phyloP scores from a whole-genome alignment of 2,888 invertebrate genomes.

The Toxonevra muliebris region DNA sequence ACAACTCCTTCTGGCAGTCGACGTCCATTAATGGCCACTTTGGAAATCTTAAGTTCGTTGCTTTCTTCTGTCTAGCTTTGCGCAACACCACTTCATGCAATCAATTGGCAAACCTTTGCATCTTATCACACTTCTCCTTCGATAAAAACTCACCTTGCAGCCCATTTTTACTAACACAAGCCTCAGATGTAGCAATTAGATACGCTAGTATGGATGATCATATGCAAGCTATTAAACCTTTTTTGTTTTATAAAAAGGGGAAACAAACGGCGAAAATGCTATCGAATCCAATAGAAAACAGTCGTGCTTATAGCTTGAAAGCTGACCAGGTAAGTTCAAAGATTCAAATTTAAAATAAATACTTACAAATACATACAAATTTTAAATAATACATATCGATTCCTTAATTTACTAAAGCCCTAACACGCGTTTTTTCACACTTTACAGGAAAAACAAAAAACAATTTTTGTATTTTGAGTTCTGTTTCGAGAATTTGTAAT shows the following conservation, averaged over 20 bases:
- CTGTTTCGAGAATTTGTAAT: too few species aligned
- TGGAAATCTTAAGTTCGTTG: conserved; percentile 59
- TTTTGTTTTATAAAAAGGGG: conserved; percentile 60
- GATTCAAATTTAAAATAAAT: not conserved
- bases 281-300: conserved; percentile 32
- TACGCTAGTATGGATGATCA: conserved; percentile 57
- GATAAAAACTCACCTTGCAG: conserved; percentile 67
- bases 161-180: conserved; percentile 59
- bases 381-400: too few species aligned
- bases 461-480: too few species aligned
- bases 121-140: conserved; percentile 68
- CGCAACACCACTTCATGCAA: conserved; percentile 71
- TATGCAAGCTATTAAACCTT: conserved; percentile 54
- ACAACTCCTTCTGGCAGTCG: conserved; percentile 56
- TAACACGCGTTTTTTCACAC: too few species aligned
- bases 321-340: not conserved
- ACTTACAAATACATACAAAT: not conserved
- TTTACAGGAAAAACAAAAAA: too few species aligned
- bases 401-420: too few species aligned
- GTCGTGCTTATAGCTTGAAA: conserved; percentile 25
- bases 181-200: conserved; percentile 56
- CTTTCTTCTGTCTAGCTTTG: conserved; percentile 61
- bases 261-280: conserved; percentile 48
- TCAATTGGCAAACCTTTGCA: conserved; percentile 74
- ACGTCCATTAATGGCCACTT: conserved; percentile 47